Conservation (phyloP, 2,113 vertebrate genomes). For the Odobenus rosmarus region DNA sequence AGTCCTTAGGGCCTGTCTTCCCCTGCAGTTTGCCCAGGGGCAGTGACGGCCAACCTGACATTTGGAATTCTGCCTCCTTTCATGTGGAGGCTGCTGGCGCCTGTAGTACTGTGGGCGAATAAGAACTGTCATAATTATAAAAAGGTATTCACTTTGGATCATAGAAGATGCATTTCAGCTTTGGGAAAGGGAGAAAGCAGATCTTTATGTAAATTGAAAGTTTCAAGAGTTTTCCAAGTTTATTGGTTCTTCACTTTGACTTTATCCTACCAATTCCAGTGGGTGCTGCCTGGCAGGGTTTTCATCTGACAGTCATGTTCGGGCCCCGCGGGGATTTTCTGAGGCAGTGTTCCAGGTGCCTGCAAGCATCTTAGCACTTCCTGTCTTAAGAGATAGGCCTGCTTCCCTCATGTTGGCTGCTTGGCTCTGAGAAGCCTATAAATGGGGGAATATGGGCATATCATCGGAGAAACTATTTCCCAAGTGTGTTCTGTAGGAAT, state of each 20-base stretch:
- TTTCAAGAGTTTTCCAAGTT: background rate
- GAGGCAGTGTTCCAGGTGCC: background rate
- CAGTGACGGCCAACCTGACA: constrained; percentile 91
- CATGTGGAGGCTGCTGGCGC: constrained; percentile 89
- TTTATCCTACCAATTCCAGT: background rate
- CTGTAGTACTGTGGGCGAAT: constrained; percentile 91
- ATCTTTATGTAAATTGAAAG: background rate
- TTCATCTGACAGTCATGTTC: background rate
- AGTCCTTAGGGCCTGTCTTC: constrained; percentile 87
- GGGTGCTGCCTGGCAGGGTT: background rate
- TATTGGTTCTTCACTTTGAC: background rate
- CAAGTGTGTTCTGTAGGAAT: background rate
- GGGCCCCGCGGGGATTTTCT: background rate
- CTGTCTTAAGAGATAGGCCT: background rate
- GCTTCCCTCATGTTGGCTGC: background rate
- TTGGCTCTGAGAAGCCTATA: background rate
- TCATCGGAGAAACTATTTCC: background rate
- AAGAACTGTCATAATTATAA: background rate
- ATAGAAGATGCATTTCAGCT: background rate
- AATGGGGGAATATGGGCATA: no score
- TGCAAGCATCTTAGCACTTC: background rate
- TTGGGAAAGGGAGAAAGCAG: background rate
- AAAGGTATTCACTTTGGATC: background rate
- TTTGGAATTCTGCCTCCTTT: constrained; percentile 88
- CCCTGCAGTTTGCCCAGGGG: constrained; percentile 91